Evolutionary conservation across 2,888 invertebrate species (phyloP).

Genomic region (Sceliomorpha sp.): DNA sequence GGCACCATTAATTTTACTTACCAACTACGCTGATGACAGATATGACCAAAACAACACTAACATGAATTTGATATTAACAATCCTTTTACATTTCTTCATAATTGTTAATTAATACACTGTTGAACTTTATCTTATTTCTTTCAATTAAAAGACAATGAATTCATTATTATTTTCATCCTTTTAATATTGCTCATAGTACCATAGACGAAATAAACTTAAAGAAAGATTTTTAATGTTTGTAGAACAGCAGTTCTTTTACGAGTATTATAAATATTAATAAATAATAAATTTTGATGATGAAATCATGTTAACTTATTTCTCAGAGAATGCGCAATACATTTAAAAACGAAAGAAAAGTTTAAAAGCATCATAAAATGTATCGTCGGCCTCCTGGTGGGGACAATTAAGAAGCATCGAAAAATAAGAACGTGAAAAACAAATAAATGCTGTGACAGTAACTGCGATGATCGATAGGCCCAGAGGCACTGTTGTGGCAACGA

Average conservation of each 20-base stretch:
- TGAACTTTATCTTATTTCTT: too few species aligned
- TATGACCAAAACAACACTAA: constrained; percentile 38
- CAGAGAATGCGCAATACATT: too few species aligned
- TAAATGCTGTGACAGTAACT: constrained; percentile 38
- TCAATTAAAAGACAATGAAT: too few species aligned
- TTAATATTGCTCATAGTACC: too few species aligned
- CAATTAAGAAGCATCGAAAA: constrained; percentile 43
- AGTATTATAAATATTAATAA: too few species aligned
- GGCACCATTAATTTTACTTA: constrained; percentile 54
- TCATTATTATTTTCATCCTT: too few species aligned
- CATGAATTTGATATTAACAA: constrained; percentile 3
- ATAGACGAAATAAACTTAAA: too few species aligned
- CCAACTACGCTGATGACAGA: constrained; percentile 33
- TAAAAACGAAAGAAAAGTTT: constrained; percentile 8
- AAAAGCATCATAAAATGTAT: constrained; percentile 18
- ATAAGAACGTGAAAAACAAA: constrained; percentile 28
- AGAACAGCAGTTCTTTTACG: too few species aligned
- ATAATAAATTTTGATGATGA: too few species aligned
- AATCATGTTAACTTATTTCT: too few species aligned
- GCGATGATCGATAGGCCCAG: constrained; percentile 68
- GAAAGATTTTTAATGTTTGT: too few species aligned
- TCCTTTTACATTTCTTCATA: too few species aligned
- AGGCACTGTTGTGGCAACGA: constrained; percentile 62
- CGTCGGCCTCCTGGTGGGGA: constrained; percentile 19
- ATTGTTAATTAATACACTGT: background rate